Conservation (phyloP, 1,140 invertebrate genomes). For the Panagrolaimus sp. region DNA sequence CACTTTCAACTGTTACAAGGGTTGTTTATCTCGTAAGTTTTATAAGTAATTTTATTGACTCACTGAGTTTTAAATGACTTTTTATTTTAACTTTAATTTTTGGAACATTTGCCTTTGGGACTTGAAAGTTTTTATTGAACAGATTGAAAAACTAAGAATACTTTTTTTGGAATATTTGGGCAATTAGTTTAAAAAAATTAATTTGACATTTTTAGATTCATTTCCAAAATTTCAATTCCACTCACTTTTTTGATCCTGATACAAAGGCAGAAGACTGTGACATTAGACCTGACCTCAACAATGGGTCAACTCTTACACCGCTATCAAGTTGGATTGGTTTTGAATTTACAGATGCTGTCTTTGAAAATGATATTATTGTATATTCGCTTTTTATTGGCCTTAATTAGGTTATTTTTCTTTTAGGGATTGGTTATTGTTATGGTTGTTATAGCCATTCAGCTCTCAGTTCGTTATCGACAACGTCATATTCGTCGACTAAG, state of each 20-base stretch:
- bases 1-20: conserved; percentile 36
- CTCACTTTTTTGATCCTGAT: not conserved
- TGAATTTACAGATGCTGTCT: conserved; percentile 8
- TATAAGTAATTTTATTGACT: too few relatives aligned
- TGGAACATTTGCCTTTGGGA: too few relatives aligned
- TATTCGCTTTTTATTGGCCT: too few relatives aligned
- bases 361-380: conserved; percentile 15
- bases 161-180: too few relatives aligned
- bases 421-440: conserved; percentile 38
- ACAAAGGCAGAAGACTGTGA: not conserved
- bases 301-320: not conserved
- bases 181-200: too few relatives aligned
- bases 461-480: conserved; percentile 49
- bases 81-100: too few relatives aligned
- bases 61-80: too few relatives aligned
- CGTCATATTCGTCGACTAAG: conserved; percentile 21
- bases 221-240: conserved; percentile 5
- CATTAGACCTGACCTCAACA: not conserved
- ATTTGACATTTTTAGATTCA: conserved; percentile 14
- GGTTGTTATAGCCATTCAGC: conserved; percentile 44
- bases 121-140: too few relatives aligned
- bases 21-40: conserved; percentile 13
- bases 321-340: not conserved
- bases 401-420: conserved; percentile 20
- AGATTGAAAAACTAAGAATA: too few relatives aligned